phyloP scores from a whole-genome alignment of 2,797 vertebrate genomes.

The Australoheros facetus region DNA sequence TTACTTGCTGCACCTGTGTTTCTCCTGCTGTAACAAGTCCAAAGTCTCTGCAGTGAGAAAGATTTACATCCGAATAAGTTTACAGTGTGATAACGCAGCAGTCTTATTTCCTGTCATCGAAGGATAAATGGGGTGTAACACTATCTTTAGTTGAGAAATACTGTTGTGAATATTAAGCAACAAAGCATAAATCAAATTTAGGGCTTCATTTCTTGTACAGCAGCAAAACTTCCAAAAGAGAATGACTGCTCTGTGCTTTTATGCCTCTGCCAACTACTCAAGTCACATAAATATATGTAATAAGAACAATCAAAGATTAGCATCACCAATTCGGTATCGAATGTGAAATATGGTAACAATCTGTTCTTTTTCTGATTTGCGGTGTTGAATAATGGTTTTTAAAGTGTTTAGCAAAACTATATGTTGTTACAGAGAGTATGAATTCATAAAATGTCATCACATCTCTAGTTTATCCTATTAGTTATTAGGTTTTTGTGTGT shows the following conservation, averaged over 20 bases:
- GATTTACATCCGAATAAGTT: not conserved
- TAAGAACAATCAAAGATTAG: too few species aligned
- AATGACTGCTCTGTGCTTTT: not conserved
- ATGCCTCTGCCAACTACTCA: not conserved
- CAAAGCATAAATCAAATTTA: not conserved
- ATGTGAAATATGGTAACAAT: too few species aligned
- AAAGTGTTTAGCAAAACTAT: too few species aligned
- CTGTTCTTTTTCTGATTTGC: too few species aligned
- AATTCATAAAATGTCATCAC: too few species aligned
- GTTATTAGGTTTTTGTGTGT: too few species aligned
- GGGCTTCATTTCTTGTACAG: not conserved
- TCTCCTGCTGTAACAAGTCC: slow-evolving; percentile 21
- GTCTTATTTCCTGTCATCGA: not conserved
- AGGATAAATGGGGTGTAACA: not conserved
- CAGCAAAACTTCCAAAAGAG: not conserved
- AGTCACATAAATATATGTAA: too few species aligned
- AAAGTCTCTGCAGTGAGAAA: slow-evolving; percentile 1
- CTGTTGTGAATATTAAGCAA: not conserved
- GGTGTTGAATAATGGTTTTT: too few species aligned
- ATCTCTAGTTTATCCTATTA: too few species aligned
- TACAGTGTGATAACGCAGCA: not conserved
- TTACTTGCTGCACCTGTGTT: slow-evolving; percentile 20
- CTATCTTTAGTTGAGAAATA: not conserved
- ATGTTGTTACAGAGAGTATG: too few species aligned
- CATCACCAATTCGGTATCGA: too few species aligned